Percentiles rank a stretch among this genome's conserved stretches.
phyloP scores from a whole-genome alignment of 1,140 invertebrate species.

The Ceratoteleas bidentatus region DNA sequence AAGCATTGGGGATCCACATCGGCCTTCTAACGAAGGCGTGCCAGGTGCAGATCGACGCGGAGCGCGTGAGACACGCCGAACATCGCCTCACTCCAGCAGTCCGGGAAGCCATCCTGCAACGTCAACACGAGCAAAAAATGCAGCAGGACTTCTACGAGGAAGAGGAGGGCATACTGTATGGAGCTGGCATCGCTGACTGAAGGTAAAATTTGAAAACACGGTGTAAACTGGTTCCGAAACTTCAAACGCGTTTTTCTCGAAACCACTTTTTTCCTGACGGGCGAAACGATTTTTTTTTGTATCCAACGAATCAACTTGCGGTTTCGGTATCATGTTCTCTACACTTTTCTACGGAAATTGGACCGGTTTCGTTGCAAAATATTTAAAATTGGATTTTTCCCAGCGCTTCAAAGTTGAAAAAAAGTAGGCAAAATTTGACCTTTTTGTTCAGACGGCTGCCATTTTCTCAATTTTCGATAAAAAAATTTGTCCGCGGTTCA shows the following conservation, averaged over 20 bases:
- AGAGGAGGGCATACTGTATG: background rate
- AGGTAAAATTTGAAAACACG: conserved; percentile 7
- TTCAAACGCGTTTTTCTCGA: conserved; percentile 20
- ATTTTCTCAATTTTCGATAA: no score
- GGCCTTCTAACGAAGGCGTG: conserved; percentile 1
- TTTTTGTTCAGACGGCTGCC: no score
- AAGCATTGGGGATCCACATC: background rate
- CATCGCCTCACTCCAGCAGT: background rate
- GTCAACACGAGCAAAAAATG: conserved; percentile 1
- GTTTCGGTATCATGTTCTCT: background rate
- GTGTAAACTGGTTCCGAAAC: conserved; percentile 4
- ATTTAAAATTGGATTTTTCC: no score
- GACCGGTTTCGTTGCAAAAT: no score
- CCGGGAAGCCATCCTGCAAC: conserved; percentile 7
- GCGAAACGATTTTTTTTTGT: conserved; percentile 2
- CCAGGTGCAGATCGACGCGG: background rate
- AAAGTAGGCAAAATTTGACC: no score
- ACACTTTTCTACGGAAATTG: conserved; percentile 21
- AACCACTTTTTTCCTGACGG: conserved; percentile 4
- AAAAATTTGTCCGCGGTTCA: no score
- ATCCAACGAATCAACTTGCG: conserved; percentile 7
- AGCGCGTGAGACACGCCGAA: conserved; percentile 1
- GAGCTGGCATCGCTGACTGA: conserved; percentile 3
- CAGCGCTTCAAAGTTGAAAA: no score
- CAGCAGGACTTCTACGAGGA: conserved; percentile 10